Evolutionary conservation across 2,113 vertebrate species (phyloP), one percentile per base, ranked within the genome.

Genomic region (Cochlearius cochlearius): DNA sequence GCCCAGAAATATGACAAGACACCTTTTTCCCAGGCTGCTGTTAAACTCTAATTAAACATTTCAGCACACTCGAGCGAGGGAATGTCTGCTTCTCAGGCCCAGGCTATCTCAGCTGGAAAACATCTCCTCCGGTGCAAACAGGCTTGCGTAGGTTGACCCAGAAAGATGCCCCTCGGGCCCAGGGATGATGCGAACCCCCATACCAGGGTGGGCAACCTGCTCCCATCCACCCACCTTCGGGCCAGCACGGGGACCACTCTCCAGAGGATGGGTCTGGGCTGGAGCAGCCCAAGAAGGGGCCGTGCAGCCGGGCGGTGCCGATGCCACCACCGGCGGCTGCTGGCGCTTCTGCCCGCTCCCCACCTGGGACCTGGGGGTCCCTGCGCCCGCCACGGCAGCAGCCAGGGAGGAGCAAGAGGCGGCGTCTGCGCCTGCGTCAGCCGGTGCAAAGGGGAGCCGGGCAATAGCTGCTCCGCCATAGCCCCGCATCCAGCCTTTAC

Each of bases 1-100:
- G 90, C 82, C 72, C 92, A 96, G 96, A 88, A 94, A 93, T 93
- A 90, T 72, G 96, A 94, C 86, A 45, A 82, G 97, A 92, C 94
- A 90, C 96, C 93, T 93, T 93, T 92, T 96, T 97, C 94, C 94
- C 96, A 96, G 97, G 93, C 93, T 92, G 87, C 95, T 86, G 93
- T n/a, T 93, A 80, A 90, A 71, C 34, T 94, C 90, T 93, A 93
- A 94, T 93, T 92, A 86, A 96, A 94, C 93, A 93, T 88, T 95
- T 80, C 90, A 64, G 93, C 94, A 88, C 91, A 79, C 82, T 83
- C 1, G 1, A 86, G 78, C 3, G 1, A 74, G 86, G 91, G 15
- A 67, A 83, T 59, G 90, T 76, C 93, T 93, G 92, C 68, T 88
- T 69, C 94, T 92, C 93, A 56, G 63, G 59, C 75, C 75, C 1